phyloP scores from a whole-genome alignment of 53 echinoderm and acorn worm species.

The Patiria pectinifera region DNA sequence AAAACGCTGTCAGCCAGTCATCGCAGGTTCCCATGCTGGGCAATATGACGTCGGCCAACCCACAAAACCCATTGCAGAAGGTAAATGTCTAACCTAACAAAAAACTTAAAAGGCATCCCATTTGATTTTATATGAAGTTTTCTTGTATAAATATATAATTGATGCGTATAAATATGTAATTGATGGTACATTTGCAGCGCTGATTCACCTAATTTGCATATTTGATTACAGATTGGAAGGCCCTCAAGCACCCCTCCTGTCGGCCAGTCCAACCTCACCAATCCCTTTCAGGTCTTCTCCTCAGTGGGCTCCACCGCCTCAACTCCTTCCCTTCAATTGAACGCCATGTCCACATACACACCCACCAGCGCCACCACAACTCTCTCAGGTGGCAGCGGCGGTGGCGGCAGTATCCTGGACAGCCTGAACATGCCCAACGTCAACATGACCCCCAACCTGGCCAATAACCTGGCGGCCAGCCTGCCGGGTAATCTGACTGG shows the following conservation, averaged over 20 bases:
- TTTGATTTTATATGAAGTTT: not conserved
- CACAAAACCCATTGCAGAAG: constrained; percentile 55
- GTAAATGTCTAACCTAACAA: not conserved
- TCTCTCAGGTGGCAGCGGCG: constrained; percentile 13
- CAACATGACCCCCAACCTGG: constrained; percentile 65
- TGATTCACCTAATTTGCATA: constrained; percentile 38
- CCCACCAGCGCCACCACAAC: constrained; percentile 85
- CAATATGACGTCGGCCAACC: constrained; percentile 41
- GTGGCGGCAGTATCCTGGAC: constrained; percentile 61
- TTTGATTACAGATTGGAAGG: constrained; percentile 70
- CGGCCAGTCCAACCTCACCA: constrained; percentile 81
- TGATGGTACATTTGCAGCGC: not conserved
- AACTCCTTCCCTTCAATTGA: constrained; percentile 90
- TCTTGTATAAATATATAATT: not conserved
- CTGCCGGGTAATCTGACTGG: constrained; percentile 45
- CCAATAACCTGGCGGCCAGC: constrained; percentile 68
- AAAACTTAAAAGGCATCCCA: not conserved
- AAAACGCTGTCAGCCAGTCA: constrained; percentile 43
- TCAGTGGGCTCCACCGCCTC: constrained; percentile 79
- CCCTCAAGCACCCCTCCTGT: constrained; percentile 70
- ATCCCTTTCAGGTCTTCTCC: constrained; percentile 89
- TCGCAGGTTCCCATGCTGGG: constrained; percentile 54
- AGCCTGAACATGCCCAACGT: constrained; percentile 76
- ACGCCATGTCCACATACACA: constrained; percentile 81
- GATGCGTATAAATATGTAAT: not conserved